Evolutionary conservation across 2,888 invertebrate species (phyloP), one percentile per base, ranked within the genome.

Genomic region (Byasa hedistus): DNA sequence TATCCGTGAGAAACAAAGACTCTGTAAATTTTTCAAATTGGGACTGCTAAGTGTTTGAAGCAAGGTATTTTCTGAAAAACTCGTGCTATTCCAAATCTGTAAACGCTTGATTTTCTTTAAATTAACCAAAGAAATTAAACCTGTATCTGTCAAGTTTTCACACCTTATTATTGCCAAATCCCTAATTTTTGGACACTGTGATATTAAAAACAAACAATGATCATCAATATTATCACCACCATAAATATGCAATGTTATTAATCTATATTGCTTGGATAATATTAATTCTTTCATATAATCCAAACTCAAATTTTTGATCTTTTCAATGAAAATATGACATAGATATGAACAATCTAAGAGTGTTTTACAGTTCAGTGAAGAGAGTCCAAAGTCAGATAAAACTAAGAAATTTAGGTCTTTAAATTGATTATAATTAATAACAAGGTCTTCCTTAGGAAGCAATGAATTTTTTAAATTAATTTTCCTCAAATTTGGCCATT

Each of bases 51-150:
- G 76, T 54, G 85, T 84, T 69, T 73, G 78, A 7, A 83, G 70
- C 54, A 92, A 76, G 68, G 75, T 81, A 7, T 65, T 71, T 76
- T 91, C 88, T 24, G 86, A 79, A 71, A 92, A 92, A 61, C 78
- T 80, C 1, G 66, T 69, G 73, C 91, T 92, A 72, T 92, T 91
- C 92, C 92, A 92, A 69, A 92, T 77, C 70, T 87, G 87, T 70
- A 92, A 77, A 70, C 84, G 82, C 68, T 82, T 74, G 68, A 91
- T 72, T 22, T 73, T 72, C 69, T 77, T 78, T 22, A 89, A 78
- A 66, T 80, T 76, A 24, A 77, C 73, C 52, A 92, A 71, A 58
- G 75, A 72, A 17, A 82, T 70, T 19, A 92, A 76, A 19, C 87
- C 89, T 44, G 72, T 74, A 70, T 92, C 89, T 0, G 89, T 87